These are phyloP conservation scores for Tuta absoluta DNA, from an alignment of 2,888 invertebrate genomes.

Conservation along the genomic window DNA sequence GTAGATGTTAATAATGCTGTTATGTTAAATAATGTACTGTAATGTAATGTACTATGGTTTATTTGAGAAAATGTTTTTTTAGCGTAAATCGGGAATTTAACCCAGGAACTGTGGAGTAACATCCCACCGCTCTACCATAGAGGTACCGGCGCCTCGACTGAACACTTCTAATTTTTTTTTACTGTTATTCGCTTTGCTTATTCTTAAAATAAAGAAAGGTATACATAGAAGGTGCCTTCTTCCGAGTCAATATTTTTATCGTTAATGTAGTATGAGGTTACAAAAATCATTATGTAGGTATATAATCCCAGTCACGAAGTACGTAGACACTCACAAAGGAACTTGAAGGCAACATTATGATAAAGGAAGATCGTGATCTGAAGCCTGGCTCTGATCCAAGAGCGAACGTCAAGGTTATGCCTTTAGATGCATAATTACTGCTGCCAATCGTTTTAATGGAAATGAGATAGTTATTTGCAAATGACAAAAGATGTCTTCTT, in stretches of 20 bases:
- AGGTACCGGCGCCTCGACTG: no score
- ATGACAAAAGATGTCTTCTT: not conserved
- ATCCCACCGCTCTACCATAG: no score
- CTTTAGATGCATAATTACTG: conserved; percentile 24
- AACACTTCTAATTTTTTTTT: no score
- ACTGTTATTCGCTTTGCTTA: no score
- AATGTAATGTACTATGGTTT: no score
- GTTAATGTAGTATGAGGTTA: not conserved
- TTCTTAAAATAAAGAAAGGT: no score
- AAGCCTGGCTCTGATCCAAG: conserved; percentile 15
- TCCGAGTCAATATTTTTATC: conserved; percentile 7
- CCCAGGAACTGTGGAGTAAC: no score
- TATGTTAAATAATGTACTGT: no score
- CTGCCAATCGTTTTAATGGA: conserved; percentile 25
- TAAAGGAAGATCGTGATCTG: conserved; percentile 27
- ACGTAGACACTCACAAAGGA: conserved; percentile 12
- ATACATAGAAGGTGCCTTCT: no score
- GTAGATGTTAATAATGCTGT: no score
- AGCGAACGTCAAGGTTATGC: conserved; percentile 32
- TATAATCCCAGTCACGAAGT: conserved; percentile 29
- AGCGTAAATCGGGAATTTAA: no score
- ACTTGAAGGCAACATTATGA: not conserved
- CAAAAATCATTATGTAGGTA: conserved; percentile 24
- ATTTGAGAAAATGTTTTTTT: no score
- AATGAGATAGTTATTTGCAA: conserved; percentile 17